Evolutionary conservation across 2,113 vertebrate genomes (phyloP).

Genomic region (Halcyon malimbica): DNA sequence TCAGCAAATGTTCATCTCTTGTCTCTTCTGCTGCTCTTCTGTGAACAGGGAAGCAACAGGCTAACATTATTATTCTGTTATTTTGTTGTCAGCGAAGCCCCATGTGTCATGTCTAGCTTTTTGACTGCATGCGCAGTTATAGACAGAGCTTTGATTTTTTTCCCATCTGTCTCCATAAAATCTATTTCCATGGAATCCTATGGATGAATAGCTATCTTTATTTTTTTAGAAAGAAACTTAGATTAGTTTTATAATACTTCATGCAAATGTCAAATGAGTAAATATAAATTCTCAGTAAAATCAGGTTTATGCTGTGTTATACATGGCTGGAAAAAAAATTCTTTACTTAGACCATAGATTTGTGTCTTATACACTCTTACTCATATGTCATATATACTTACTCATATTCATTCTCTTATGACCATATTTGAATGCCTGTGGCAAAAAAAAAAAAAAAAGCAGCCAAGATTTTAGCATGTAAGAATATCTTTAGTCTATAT

Average conservation of each 20-base stretch:
- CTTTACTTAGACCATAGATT: not conserved
- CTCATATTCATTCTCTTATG: not conserved
- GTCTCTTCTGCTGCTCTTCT: not conserved
- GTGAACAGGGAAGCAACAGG: not conserved
- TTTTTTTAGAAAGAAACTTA: not conserved
- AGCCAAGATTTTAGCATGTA: slow-evolving; percentile 10
- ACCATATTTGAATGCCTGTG: slow-evolving; percentile 8
- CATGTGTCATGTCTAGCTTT: not conserved
- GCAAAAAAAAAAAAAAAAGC: slow-evolving; percentile 7
- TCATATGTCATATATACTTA: not conserved
- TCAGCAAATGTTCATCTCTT: not conserved
- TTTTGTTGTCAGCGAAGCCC: slow-evolving; percentile 8
- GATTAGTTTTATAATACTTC: not conserved
- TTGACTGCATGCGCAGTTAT: not conserved
- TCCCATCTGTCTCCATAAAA: not conserved
- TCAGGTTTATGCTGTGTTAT: not conserved
- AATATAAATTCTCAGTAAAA: not conserved
- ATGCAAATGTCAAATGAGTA: not conserved
- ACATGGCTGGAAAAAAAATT: not conserved
- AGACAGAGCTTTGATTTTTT: not conserved
- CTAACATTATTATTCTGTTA: not conserved
- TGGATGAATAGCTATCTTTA: not conserved
- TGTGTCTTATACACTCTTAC: not conserved
- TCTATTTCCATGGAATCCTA: not conserved
- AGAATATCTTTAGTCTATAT: not conserved